Evolutionary conservation across 2,888 invertebrate genomes (phyloP), one percentile per base, ranked within the genome.

Genomic region (Xestia xanthographa): DNA sequence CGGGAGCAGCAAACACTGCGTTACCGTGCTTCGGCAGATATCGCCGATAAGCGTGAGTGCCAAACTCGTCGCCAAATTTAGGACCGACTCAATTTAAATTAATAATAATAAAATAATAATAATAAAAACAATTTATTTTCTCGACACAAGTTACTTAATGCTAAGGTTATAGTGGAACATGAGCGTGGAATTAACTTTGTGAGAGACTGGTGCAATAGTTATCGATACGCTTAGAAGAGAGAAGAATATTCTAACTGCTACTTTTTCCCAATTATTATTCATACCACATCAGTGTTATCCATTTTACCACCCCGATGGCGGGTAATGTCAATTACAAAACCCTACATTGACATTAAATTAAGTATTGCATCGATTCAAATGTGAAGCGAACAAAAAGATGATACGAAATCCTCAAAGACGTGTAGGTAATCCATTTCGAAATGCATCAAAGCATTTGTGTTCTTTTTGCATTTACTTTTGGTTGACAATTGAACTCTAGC

Each of bases 271-370:
- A 58, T 17, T 29, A 29, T 82, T 45, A 76, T 76, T 70, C 53
- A 76, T 56, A 45, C 50, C 38, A 60, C 56, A 72, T 56, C 56
- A 66, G n/a, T 69, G n/a, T 48, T 75, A 72, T 75, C 71, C 62
- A 75, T 66, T 56, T 62, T 56, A 70, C 56, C 41, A 82, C 72
- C 45, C 66, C 38, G 29, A 65, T 63, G n/a, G 63, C 43, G 29
- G 53, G 38, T 77, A 85, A 85, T 84, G 83, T 58, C 82, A 83
- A 74, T 82, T 84, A 74, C 84, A 79, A 82, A 84, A 86, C 53
- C 66, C 45, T 50, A 56, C 77, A 79, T 79, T 82, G 84, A 76
- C 85, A 85, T 86, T 85, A 74, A 74, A 77, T 75, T 77, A 79
- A 73, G 68, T 75, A 58, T 77, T 77, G 62, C 83, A 75, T 77